Base-by-base conservation (phyloP, 2,113 vertebrate species). In the Pterocles burchelli region DNA sequence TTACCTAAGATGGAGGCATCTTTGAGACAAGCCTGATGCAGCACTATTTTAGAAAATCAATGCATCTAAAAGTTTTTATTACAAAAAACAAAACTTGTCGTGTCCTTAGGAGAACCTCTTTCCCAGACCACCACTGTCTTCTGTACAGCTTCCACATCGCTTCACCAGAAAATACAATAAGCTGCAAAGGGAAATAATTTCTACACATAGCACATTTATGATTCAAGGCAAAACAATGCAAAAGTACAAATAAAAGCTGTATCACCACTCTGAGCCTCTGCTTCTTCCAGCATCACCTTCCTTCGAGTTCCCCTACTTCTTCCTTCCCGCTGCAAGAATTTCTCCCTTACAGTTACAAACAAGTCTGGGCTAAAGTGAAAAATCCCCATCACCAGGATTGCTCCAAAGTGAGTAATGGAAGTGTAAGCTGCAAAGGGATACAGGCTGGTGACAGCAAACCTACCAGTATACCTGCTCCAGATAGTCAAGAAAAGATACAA, bases 131-230 rank as follows among this genome's bases (percentile, higher is more conserved):
- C 17, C 38, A 17, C 15, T 38, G 19, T 13, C 22, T 58, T 74
- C 54, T 8, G 4, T 12, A 54, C 7, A 51, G 25, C 29, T 83
- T 88, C 22, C n/a, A 55, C 33, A 16, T 3, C 1, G 0, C 20
- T 33, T 67, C 61, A 45, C 21, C 17, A 31, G 9, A 25, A 76
- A 61, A 91, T 9, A 13, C 5, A 61, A 51, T 31, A 43, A 43
- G 33, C 2, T 61, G 15, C 29, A 85, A 43, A 87, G 12, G 7
- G 26, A 57, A 82, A 57, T 45, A 57, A 57, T 21, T 78, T 41
- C 65, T 65, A 33, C 1, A 1, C 2, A 55, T 9, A 57, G 59
- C 1, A 7, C 3, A 2, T 22, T 49, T 43, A 41, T 28, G 4
- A 61, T 68, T 63, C 38, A 29, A 89, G 8, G 54, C 17, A 57